phyloP scores from a whole-genome alignment of 2,113 vertebrate genomes.

The Halichoeres trimaculatus region DNA sequence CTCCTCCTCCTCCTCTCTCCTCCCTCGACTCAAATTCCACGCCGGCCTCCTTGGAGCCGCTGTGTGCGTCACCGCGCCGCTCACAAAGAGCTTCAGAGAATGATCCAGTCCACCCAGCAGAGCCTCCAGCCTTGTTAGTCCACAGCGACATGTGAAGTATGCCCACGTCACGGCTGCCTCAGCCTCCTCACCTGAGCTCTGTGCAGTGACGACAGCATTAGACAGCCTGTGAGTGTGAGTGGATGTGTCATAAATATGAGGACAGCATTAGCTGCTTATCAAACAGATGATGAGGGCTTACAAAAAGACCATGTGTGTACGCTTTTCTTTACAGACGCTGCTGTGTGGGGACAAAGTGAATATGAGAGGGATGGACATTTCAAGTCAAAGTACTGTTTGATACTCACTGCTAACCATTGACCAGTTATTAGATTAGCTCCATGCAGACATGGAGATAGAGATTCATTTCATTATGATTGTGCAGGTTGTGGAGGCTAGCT shows the following conservation, averaged over 20 bases:
- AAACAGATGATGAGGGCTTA: constrained; percentile 11
- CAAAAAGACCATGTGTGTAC: background rate
- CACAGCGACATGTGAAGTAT: constrained; percentile 35
- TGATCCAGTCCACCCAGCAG: constrained; percentile 16
- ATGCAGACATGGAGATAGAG: too few species aligned
- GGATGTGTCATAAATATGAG: background rate
- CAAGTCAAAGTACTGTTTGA: too few species aligned
- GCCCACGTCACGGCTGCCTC: constrained; percentile 18
- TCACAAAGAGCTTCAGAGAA: constrained; percentile 62
- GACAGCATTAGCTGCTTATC: constrained; percentile 17
- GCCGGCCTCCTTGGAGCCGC: constrained; percentile 54
- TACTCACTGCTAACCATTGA: too few species aligned
- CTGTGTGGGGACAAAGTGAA: background rate
- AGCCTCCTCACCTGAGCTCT: constrained; percentile 19
- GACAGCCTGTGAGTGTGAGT: background rate
- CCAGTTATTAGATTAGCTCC: too few species aligned
- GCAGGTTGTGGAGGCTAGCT: too few species aligned
- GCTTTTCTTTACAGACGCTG: background rate
- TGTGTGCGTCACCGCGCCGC: constrained; percentile 58
- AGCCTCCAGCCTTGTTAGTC: constrained; percentile 8
- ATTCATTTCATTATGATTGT: too few species aligned
- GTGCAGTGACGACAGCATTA: constrained; percentile 2
- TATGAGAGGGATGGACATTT: too few species aligned
- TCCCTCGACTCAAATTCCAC: constrained; percentile 66
- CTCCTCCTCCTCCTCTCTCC: background rate